phyloP scores from a whole-genome alignment of 2,113 vertebrate species.

The Ailurus styani region DNA sequence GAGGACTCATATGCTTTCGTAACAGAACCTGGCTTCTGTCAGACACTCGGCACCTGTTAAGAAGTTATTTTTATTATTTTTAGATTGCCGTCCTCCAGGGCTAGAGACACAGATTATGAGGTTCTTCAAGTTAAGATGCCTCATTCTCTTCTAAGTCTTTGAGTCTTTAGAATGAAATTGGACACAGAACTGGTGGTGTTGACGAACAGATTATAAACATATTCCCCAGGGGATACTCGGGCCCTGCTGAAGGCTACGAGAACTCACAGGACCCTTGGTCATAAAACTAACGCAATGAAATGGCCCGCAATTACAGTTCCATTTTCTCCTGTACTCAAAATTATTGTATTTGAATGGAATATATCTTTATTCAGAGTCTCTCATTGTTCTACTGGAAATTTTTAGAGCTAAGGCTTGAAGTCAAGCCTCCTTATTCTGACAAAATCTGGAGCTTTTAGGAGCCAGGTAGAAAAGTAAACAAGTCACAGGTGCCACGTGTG shows the following conservation, averaged over 20 bases:
- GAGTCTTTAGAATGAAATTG: background rate
- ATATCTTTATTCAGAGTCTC: background rate
- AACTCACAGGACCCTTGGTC: background rate
- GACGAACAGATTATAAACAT: background rate
- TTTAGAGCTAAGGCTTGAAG: background rate
- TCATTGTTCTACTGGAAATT: background rate
- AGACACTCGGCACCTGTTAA: background rate
- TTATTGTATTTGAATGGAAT: background rate
- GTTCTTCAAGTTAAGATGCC: background rate
- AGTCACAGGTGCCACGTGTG: background rate
- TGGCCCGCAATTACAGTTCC: background rate
- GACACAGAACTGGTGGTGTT: background rate
- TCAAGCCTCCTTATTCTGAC: background rate
- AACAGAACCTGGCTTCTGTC: background rate
- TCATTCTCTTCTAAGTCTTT: background rate
- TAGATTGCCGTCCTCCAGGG: background rate
- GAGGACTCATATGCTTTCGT: background rate
- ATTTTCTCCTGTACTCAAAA: background rate
- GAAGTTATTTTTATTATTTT: background rate
- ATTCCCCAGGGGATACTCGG: background rate
- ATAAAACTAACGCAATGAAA: background rate
- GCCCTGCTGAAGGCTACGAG: background rate
- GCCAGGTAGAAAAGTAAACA: background rate
- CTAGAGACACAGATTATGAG: background rate
- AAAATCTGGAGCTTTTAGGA: background rate